phyloP scores from a whole-genome alignment of 2,797 vertebrate species.

The Gobio occitaniae region DNA sequence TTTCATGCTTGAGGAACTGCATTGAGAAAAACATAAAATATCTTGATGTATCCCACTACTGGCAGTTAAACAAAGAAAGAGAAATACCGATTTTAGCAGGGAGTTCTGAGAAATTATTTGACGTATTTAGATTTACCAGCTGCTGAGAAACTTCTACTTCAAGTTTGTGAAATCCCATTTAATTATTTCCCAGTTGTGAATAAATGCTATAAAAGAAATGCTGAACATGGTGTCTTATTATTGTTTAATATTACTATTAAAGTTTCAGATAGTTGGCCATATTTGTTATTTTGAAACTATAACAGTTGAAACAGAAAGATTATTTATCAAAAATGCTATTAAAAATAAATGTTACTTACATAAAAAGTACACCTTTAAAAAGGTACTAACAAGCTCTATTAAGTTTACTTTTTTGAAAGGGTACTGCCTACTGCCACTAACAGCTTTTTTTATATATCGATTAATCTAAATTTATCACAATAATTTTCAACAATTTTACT shows the following conservation, averaged over 20 bases:
- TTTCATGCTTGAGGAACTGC: background rate
- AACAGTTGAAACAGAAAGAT: background rate
- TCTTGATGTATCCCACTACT: background rate
- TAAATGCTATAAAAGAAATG: background rate
- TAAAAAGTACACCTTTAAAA: no score
- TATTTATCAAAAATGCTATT: no score
- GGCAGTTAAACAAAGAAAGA: slow-evolving; percentile 1
- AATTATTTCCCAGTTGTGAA: background rate
- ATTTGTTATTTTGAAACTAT: background rate
- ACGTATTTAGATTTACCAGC: background rate
- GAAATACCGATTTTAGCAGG: background rate
- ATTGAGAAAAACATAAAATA: background rate
- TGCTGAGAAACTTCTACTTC: background rate
- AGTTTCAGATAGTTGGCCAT: background rate
- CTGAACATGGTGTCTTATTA: no score
- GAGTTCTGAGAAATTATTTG: background rate
- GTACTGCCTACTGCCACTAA: no score
- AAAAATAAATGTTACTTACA: background rate
- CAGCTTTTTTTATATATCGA: no score
- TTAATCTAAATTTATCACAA: no score
- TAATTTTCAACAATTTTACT: no score
- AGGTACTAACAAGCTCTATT: no score
- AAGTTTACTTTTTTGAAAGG: no score
- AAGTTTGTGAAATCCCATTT: background rate
- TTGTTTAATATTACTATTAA: background rate